Conservation (phyloP, 2,797 vertebrate species). For the Cirrhinus mrigala region DNA sequence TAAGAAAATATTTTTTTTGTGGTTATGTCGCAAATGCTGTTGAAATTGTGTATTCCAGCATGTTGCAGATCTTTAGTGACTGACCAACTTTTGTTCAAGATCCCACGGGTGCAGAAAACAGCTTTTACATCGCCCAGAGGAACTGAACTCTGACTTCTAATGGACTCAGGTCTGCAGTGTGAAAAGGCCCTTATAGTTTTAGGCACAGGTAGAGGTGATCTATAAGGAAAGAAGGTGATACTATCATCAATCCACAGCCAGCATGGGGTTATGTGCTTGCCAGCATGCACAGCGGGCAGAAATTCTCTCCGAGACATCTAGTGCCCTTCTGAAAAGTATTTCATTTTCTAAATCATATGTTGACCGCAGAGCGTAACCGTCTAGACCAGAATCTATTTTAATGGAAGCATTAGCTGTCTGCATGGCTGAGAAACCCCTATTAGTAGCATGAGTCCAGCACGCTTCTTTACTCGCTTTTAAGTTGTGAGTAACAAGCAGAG, state of each 20-base stretch:
- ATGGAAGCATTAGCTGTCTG: conserved; percentile 45
- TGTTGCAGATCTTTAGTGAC: background rate
- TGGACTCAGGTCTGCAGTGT: background rate
- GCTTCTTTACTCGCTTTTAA: conserved; percentile 21
- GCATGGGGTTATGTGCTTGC: background rate
- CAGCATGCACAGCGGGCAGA: background rate
- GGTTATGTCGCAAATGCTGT: no score
- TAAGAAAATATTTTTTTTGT: no score
- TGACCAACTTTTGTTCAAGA: background rate
- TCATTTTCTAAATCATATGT: conserved; percentile 23
- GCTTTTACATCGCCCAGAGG: background rate
- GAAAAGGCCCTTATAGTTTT: conserved; percentile 3
- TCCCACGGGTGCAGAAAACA: background rate
- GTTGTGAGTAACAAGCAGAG: conserved; percentile 33
- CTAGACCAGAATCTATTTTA: conserved; percentile 31
- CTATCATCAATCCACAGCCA: background rate
- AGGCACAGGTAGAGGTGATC: background rate
- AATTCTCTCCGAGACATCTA: background rate
- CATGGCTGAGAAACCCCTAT: conserved; percentile 43
- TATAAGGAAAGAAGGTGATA: background rate
- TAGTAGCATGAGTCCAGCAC: conserved; percentile 22
- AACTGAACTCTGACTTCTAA: conserved; percentile 4
- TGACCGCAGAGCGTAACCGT: conserved; percentile 9
- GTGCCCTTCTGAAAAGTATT: background rate
- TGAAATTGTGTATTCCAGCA: background rate